These are phyloP conservation scores for Acronicta alni DNA, from an alignment of 2,888 invertebrate species.

Conservation along the genomic window DNA sequence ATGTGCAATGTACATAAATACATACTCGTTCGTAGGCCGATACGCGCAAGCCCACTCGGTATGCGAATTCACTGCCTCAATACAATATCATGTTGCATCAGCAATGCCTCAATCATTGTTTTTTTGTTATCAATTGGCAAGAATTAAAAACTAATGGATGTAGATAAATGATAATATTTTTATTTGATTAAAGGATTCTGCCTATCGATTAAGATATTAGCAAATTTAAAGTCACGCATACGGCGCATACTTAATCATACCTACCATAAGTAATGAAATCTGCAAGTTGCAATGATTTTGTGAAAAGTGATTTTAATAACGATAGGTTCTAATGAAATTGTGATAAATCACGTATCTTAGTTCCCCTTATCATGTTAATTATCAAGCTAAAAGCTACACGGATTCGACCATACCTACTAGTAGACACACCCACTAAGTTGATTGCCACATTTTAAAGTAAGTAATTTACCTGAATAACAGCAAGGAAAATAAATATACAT, in stretches of 20 bases:
- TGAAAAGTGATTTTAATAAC: neutral
- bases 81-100: constrained; percentile 69
- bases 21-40: constrained; percentile 31
- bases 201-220: no score
- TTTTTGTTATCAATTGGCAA: neutral
- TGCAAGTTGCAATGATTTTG: neutral
- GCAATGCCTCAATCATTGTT: constrained; percentile 31
- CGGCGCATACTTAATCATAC: no score
- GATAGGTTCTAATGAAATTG: neutral
- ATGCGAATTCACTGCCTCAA: constrained; percentile 53
- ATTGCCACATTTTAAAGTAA: constrained; percentile 38
- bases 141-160: neutral
- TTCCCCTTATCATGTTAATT: constrained; percentile 23
- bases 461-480: constrained; percentile 33
- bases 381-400: constrained; percentile 12
- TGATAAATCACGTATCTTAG: constrained; percentile 3
- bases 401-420: constrained; percentile 12
- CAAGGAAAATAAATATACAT: constrained; percentile 41
- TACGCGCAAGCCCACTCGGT: constrained; percentile 31
- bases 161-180: neutral
- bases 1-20: constrained; percentile 32
- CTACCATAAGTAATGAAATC: no score
- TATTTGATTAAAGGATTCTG: neutral
- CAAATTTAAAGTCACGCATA: no score
- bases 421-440: constrained; percentile 38